Conservation (phyloP, 2,888 invertebrate genomes). For the Arrhopalites spinosus region DNA sequence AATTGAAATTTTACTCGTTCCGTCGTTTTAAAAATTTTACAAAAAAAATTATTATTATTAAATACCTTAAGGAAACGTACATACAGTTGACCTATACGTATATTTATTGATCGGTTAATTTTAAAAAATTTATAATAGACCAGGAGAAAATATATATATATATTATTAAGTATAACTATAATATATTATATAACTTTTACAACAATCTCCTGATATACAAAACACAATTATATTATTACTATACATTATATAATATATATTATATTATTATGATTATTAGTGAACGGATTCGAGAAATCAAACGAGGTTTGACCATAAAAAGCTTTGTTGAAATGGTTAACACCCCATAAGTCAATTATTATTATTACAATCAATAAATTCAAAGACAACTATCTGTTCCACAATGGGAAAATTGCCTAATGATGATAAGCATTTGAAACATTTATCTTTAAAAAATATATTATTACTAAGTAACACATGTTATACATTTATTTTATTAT, state of each 20-base stretch:
- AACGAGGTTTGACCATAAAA: conserved; percentile 31
- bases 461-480: too few relatives aligned
- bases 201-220: too few relatives aligned
- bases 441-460: conserved; percentile 15
- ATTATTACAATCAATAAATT: conserved; percentile 37
- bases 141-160: background rate
- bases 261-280: conserved; percentile 16
- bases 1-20: too few relatives aligned
- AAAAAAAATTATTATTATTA: too few relatives aligned
- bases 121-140: background rate
- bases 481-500: background rate
- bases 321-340: conserved; percentile 26
- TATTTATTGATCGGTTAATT: too few relatives aligned
- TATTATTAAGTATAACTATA: conserved; percentile 23
- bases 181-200: background rate
- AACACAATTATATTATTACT: conserved; percentile 2
- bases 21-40: too few relatives aligned
- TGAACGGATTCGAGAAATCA: conserved; percentile 12
- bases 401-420: conserved; percentile 26
- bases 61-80: too few relatives aligned
- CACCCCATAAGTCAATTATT: conserved; percentile 30
- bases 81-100: too few relatives aligned
- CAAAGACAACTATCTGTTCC: conserved; percentile 34
- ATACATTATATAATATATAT: background rate
- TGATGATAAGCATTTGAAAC: conserved; percentile 23